Evolutionary conservation across 2,113 vertebrate genomes (phyloP).

Genomic region (Oryzias curvinotus): DNA sequence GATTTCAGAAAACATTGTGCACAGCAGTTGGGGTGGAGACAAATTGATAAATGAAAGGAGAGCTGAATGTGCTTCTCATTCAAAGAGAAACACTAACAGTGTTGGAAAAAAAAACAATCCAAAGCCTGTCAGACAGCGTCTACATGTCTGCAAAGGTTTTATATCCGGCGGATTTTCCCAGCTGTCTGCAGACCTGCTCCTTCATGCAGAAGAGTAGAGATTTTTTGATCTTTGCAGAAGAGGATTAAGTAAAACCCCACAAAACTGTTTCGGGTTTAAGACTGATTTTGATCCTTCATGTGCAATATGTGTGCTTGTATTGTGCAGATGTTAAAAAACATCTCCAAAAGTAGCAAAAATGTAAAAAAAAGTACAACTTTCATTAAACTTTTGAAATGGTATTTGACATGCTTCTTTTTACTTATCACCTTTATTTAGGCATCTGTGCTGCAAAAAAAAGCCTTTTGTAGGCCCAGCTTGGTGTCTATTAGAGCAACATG

Average conservation of each 20-base stretch:
- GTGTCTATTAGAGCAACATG: slow-evolving; percentile 1
- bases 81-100: background rate
- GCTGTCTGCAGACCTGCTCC: slow-evolving; percentile 5
- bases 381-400: background rate
- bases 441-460: background rate
- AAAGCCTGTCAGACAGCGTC: background rate
- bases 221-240: slow-evolving; percentile 13
- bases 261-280: background rate
- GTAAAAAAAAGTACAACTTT: background rate
- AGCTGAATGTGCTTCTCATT: background rate
- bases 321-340: background rate
- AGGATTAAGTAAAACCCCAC: slow-evolving; percentile 5
- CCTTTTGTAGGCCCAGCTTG: background rate
- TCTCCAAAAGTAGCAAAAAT: background rate
- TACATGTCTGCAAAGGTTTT: background rate
- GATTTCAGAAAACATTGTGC: slow-evolving; percentile 17
- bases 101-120: background rate
- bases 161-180: slow-evolving; percentile 1
- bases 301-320: background rate
- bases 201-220: slow-evolving; percentile 7
- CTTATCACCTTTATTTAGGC: background rate
- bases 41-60: slow-evolving; percentile 23
- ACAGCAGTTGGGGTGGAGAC: slow-evolving; percentile 7
- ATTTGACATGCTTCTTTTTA: no score
- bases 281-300: slow-evolving; percentile 7